Evolutionary conservation across 53 echinoderm and acorn worm species (phyloP).

Genomic region (Echinarachnius parma): DNA sequence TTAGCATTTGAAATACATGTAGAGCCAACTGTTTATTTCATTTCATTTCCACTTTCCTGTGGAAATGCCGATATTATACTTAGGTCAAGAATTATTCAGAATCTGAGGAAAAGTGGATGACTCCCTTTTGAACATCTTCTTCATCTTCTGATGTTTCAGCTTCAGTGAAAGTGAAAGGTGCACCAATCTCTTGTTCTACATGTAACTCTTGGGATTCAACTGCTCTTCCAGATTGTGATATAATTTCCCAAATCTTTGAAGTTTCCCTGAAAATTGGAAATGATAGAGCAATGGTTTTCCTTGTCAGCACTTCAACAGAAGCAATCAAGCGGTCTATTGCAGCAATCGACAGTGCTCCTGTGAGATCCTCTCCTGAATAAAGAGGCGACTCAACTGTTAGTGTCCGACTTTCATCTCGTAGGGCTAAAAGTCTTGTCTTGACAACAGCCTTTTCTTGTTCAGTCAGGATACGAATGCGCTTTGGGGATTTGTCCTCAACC

Average conservation of each 20-base stretch:
- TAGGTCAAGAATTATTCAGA: slow-evolving; percentile 1
- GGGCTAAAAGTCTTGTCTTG: background rate
- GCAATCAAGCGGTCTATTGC: background rate
- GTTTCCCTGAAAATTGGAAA: slow-evolving; percentile 1
- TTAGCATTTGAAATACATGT: too few species aligned
- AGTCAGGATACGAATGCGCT: background rate
- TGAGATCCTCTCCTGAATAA: slow-evolving; percentile 1
- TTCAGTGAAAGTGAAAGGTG: background rate
- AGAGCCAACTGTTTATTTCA: too few species aligned
- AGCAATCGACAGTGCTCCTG: background rate
- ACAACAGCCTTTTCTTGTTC: background rate
- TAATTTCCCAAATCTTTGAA: background rate
- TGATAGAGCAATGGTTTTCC: background rate
- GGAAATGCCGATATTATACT: too few species aligned
- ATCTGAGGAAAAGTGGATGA: background rate
- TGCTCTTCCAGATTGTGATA: background rate
- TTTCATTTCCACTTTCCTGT: too few species aligned
- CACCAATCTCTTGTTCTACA: background rate
- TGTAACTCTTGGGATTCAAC: background rate
- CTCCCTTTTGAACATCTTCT: background rate
- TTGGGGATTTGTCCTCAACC: background rate
- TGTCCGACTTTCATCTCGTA: slow-evolving; percentile 1
- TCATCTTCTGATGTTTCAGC: background rate
- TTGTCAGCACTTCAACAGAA: background rate
- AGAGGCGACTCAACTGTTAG: background rate